Conservation (phyloP, 2,888 invertebrate genomes). For the Hoplodrina ambigua region DNA sequence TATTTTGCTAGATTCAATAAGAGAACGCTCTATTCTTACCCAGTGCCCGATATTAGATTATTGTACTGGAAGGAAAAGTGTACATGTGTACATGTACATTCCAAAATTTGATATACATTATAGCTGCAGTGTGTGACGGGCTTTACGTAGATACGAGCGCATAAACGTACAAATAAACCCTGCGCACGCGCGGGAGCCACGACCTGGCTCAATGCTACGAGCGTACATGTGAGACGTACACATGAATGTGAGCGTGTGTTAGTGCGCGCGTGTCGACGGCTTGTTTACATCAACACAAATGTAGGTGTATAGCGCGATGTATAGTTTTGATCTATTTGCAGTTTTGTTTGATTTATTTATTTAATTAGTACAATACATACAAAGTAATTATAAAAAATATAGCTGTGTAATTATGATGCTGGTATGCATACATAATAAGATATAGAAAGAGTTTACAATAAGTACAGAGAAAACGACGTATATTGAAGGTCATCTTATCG, state of each 20-base stretch:
- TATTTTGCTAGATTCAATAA: background rate
- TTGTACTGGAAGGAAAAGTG: too few species aligned
- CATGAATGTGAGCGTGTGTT: conserved; percentile 51
- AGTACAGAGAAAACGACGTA: too few species aligned
- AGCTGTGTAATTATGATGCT: too few species aligned
- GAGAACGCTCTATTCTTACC: background rate
- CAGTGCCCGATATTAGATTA: too few species aligned
- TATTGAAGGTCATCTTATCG: too few species aligned
- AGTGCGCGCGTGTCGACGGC: conserved; percentile 69
- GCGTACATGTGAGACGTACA: conserved; percentile 62
- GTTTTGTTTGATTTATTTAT: background rate
- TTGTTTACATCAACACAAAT: conserved; percentile 86
- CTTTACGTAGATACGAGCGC: conserved; percentile 63
- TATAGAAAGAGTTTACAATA: too few species aligned
- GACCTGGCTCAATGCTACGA: conserved; percentile 89
- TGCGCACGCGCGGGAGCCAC: conserved; percentile 87
- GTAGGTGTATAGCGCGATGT: conserved; percentile 64
- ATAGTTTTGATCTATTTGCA: conserved; percentile 73
- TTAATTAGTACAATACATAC: background rate
- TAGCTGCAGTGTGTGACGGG: conserved; percentile 35
- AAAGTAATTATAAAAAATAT: too few species aligned
- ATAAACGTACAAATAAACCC: conserved; percentile 71
- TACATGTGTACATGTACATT: background rate
- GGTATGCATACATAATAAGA: too few species aligned
- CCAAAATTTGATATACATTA: conserved; percentile 15